Base-by-base conservation (phyloP, 2,797 vertebrate species). In the Enteromius paludinosus region DNA sequence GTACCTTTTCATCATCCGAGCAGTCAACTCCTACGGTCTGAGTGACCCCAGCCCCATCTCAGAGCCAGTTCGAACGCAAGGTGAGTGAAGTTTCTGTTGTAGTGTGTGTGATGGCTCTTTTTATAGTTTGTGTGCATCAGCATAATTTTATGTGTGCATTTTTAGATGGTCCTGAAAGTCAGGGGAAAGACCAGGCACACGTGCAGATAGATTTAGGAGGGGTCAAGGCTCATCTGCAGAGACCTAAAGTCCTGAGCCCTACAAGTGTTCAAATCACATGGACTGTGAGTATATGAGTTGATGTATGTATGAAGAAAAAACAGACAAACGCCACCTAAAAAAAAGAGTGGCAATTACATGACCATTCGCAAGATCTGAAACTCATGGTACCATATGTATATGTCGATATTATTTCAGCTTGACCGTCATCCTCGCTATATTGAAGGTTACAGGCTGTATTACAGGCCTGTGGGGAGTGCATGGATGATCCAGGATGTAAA, bases 11-110 rank as follows among this genome's bases (percentile, higher is more conserved):
- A 94, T 98, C 43, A 96, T 99, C 69, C 92, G 98, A 84, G 97
- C 98, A 0, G 93, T 95, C 87, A 98, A 97, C 28, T 88, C 93
- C 2, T 95, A 97, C 0, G 98, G 98, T 71, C 95, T 99, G 86
- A 98, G 98, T 0, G 95, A 98, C 86, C 98, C 98, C 91, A 99
- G 98, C 41, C 95, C 96, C 0, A 79, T 97, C 91, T 99, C 98
- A 0, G 96, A 97, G 89, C 97, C 98, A 0, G 94, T 99, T 85
- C 95, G 94, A 78, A 99, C 98, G 0, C 96, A 92, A 90, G 98
- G 98, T 97, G 88, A 86, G 93, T 89, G n/a, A 62, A 78, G 45
- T 54, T 47, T 74, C 28, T 9, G n/a, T 3, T 8, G 25, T n/a
- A 14, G 43, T 30, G 23, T 43, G 10, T 56, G 9, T 59, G 3